Conservation (phyloP, 2,113 vertebrate genomes). For the Patagioenas fasciata region DNA sequence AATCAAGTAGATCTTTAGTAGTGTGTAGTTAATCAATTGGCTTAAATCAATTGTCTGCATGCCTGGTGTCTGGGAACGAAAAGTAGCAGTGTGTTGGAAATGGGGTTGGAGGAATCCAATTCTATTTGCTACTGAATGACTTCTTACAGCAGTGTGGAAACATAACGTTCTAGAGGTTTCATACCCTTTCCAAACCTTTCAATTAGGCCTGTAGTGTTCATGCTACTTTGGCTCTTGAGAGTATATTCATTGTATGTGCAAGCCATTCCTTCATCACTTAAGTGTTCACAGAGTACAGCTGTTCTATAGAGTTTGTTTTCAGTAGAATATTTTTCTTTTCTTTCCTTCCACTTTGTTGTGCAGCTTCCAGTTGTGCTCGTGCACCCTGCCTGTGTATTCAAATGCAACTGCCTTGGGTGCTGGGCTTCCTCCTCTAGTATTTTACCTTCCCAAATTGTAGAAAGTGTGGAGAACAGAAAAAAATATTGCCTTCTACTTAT, state of each 20-base stretch:
- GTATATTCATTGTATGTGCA: background rate
- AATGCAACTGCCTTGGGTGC: background rate
- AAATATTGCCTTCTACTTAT: background rate
- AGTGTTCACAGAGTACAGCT: background rate
- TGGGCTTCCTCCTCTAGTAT: background rate
- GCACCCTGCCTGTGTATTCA: background rate
- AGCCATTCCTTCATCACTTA: background rate
- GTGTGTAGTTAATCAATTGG: background rate
- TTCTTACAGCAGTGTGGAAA: background rate
- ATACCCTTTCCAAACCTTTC: conserved; percentile 23
- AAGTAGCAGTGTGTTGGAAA: background rate
- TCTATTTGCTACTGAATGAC: background rate
- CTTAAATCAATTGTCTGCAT: background rate
- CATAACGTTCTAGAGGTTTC: background rate
- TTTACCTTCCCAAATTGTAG: background rate
- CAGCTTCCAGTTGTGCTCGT: background rate
- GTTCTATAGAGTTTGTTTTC: background rate
- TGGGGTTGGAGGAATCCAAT: background rate
- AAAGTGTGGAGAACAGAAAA: background rate
- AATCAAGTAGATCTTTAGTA: background rate
- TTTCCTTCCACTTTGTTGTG: background rate
- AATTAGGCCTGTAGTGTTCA: background rate
- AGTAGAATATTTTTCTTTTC: background rate
- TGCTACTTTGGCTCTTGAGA: background rate
- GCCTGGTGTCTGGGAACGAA: background rate